phyloP scores from a whole-genome alignment of 2,113 vertebrate genomes.

The Pycnonotus jocosus region DNA sequence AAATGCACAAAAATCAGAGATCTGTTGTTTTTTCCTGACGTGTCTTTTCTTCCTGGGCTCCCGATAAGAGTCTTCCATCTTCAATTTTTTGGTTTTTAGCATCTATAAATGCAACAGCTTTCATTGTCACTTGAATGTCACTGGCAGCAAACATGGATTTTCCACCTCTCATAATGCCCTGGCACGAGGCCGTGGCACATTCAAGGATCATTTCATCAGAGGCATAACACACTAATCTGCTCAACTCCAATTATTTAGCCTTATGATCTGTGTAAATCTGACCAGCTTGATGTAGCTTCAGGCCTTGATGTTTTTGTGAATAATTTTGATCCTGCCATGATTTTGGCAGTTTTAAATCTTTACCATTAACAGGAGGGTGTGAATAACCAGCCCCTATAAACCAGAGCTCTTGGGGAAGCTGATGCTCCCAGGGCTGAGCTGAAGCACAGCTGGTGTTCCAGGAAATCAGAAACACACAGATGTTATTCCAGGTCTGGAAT shows the following conservation, averaged over 20 bases:
- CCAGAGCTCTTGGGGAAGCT: neutral
- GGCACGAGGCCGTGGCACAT: neutral
- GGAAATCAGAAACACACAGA: neutral
- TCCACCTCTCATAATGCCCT: neutral
- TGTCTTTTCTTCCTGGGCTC: neutral
- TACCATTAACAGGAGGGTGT: neutral
- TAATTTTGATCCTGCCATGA: conserved; percentile 12
- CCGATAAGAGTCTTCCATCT: neutral
- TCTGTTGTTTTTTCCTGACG: neutral
- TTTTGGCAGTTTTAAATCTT: conserved; percentile 38
- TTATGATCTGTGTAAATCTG: conserved; percentile 47
- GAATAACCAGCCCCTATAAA: neutral
- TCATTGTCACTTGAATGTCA: neutral
- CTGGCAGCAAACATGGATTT: neutral
- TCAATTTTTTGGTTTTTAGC: neutral
- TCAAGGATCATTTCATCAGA: conserved; percentile 49
- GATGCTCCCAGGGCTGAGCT: neutral
- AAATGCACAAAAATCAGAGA: neutral
- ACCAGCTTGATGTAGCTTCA: neutral
- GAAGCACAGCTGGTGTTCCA: neutral
- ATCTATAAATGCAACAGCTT: neutral
- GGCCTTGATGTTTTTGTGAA: neutral
- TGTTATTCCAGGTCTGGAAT: neutral
- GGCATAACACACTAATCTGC: conserved; percentile 54
- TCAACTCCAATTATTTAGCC: conserved; percentile 62